Percentiles rank a stretch among this genome's conserved stretches.
Conservation (phyloP, 2,797 vertebrate species). For the Cichlasoma orientale region DNA sequence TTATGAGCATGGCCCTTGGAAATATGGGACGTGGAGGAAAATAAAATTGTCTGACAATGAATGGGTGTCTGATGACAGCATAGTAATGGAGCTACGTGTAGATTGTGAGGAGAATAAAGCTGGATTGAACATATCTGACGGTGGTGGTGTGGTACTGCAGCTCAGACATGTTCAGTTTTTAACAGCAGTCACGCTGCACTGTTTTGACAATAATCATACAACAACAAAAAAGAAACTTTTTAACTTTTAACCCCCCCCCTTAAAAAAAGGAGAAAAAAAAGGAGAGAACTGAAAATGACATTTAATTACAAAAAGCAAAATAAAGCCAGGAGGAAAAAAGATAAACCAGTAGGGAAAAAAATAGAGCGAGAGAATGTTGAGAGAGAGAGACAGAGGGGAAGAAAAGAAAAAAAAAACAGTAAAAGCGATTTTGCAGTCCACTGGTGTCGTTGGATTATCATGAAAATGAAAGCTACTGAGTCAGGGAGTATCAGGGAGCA, state of each 20-base stretch:
- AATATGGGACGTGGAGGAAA: not conserved
- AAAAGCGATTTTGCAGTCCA: slow-evolving; percentile 83
- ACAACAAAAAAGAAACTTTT: slow-evolving; percentile 39
- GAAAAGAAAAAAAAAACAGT: slow-evolving; percentile 53
- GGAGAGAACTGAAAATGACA: slow-evolving; percentile 75
- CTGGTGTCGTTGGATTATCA: slow-evolving; percentile 84
- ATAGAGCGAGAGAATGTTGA: slow-evolving; percentile 22
- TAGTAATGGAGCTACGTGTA: not conserved
- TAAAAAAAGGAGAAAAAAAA: slow-evolving; percentile 44
- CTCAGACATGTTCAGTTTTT: slow-evolving; percentile 32
- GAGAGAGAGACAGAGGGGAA: slow-evolving; percentile 13
- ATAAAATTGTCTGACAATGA: not conserved
- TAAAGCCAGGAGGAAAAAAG: slow-evolving; percentile 81
- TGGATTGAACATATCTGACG: slow-evolving; percentile 2
- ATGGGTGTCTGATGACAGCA: not conserved
- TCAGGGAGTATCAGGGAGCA: slow-evolving; percentile 81
- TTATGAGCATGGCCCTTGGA: not conserved
- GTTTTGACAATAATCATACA: slow-evolving; percentile 69
- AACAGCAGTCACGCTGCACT: slow-evolving; percentile 38
- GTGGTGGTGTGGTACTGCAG: not conserved
- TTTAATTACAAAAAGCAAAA: slow-evolving; percentile 86
- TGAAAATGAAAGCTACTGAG: slow-evolving; percentile 85
- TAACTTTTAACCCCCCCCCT: not conserved
- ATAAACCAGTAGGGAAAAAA: slow-evolving; percentile 71
- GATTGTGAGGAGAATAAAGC: not conserved